Base-by-base conservation (phyloP, 1,140 invertebrate genomes). In the Epicauta chinensis region DNA sequence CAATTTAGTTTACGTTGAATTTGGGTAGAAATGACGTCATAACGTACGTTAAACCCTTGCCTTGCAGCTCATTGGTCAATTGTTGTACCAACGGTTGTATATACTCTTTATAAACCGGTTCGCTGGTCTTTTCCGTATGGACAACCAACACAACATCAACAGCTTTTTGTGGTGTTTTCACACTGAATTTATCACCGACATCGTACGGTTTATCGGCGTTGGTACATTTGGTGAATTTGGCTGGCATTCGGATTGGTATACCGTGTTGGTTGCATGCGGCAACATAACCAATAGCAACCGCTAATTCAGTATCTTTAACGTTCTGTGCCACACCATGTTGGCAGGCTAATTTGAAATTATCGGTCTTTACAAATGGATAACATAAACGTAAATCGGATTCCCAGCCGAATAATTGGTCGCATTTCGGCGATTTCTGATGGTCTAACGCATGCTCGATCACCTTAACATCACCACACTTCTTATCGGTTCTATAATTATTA, bases 101-200 rank as follows among this genome's bases (percentile, higher is more conserved):
- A 32, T 78, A 56, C 7, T 76, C 71, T 48, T 76, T 77, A 71
- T 74, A 79, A 38, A 71, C 65, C 44, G 69, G 62, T 56, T 71
- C 65, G 31, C 75, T 77, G 3, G 35, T 45, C 71, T 77, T 79
- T 34, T 62, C 66, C 61, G 69, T 81, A 69, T 89, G 86, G n/a
- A 89, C 74, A 4, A 84, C 73, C 30, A 89, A 71, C 3, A 90
- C 69, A 51, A 89, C 73, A 60, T 90, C 87, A 6, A 85, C 87
- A 55, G 84, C 73, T 48, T 83, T 86, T 35, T 74, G 75, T 1
- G 84, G 85, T 16, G 78, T 64, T 61, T 83, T 84, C 0, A 87
- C 72, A 35, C 77, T 79, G 63, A 85, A 84, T 14, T 67, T 71
- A 17, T 84, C 78, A 3, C 78, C 81, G 11, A 80, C 43, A 0